Evolutionary conservation across 1,140 invertebrate species (phyloP).

Genomic region (Nebria ingens): DNA sequence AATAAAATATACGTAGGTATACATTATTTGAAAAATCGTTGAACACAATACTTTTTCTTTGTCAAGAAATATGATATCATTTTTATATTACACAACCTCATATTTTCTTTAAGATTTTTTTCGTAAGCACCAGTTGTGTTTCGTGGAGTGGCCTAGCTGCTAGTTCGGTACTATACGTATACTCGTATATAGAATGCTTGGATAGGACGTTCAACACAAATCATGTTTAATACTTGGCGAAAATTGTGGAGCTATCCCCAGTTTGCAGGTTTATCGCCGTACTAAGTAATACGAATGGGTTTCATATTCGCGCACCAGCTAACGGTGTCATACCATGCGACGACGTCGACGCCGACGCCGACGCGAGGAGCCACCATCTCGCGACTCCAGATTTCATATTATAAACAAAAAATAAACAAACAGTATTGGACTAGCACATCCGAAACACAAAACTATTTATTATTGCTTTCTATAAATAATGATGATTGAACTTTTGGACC

Average conservation of each 20-base stretch:
- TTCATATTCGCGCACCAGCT: conserved; percentile 17
- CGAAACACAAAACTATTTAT: too few species aligned
- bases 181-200: background rate
- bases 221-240: conserved; percentile 19
- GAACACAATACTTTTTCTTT: too few species aligned
- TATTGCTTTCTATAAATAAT: too few species aligned
- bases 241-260: conserved; percentile 16
- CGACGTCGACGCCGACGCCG: too few species aligned
- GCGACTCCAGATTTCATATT: too few species aligned
- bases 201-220: conserved; percentile 14
- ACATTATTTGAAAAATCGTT: too few species aligned
- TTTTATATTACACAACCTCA: conserved; percentile 8
- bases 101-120: conserved; percentile 11
- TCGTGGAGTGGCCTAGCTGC: conserved; percentile 12
- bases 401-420: too few species aligned
- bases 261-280: conserved; percentile 17
- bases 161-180: background rate
- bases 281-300: conserved; percentile 20
- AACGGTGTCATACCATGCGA: background rate
- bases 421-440: too few species aligned
- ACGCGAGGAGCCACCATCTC: too few species aligned
- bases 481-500: too few species aligned
- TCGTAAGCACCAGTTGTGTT: conserved; percentile 10
- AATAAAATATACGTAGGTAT: too few species aligned
- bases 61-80: background rate